Percentiles rank a stretch among this genome's conserved stretches.
Conservation (phyloP, 2,888 invertebrate genomes). For the Eupeodes latifasciatus region DNA sequence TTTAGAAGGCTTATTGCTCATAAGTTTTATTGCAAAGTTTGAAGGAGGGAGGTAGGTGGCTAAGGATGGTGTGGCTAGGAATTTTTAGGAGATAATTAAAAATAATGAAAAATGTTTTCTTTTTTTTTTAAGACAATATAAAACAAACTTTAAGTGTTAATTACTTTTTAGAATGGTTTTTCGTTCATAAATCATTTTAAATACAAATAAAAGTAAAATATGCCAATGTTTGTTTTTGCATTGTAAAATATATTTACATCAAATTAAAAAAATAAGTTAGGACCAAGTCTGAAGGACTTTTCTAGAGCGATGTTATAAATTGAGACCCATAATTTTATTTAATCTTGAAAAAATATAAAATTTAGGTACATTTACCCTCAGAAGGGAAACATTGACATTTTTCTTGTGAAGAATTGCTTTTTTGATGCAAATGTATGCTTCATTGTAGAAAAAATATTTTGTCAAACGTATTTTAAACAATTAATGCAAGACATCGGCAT, state of each 20-base stretch:
- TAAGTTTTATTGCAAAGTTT: conserved; percentile 14
- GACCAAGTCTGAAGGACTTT: too few species aligned
- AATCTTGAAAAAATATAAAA: too few species aligned
- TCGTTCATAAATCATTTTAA: background rate
- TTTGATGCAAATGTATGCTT: too few species aligned
- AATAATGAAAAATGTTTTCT: background rate
- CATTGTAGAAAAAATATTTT: too few species aligned
- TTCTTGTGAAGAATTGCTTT: too few species aligned
- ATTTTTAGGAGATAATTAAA: background rate
- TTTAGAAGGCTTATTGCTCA: conserved; percentile 34
- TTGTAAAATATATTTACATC: background rate
- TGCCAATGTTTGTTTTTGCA: background rate
- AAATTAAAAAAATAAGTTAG: too few species aligned
- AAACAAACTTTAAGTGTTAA: background rate
- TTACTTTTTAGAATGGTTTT: background rate
- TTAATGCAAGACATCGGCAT: too few species aligned
- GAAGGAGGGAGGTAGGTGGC: background rate
- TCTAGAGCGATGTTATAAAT: too few species aligned
- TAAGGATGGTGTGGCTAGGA: background rate
- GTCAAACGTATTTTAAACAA: too few species aligned
- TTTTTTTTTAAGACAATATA: background rate
- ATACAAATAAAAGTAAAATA: background rate
- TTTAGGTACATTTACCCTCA: too few species aligned
- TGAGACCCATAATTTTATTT: too few species aligned
- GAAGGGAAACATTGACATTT: too few species aligned